Evolutionary conservation across 2,888 invertebrate genomes (phyloP).

Genomic region (Slavum lentiscoides): DNA sequence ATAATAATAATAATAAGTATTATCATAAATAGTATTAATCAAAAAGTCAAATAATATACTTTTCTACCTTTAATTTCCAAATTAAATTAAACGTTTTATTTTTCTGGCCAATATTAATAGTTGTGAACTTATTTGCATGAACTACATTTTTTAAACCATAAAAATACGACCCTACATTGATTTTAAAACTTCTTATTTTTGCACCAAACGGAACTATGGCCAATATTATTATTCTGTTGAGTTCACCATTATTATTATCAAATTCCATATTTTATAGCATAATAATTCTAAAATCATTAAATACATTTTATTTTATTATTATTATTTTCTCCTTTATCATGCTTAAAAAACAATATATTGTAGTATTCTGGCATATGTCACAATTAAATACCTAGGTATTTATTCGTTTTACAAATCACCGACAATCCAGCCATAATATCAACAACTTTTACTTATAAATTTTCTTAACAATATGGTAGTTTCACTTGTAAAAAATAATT

Average conservation of each 20-base stretch:
- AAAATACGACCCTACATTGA: background rate
- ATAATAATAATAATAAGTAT: no score
- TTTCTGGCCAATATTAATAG: no score
- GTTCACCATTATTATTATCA: slow-evolving; percentile 3
- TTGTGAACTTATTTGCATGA: no score
- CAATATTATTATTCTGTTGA: background rate
- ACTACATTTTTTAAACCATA: background rate
- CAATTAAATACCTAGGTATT: background rate
- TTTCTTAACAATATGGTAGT: no score
- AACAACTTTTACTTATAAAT: no score
- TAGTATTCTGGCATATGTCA: background rate
- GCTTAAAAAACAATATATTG: background rate
- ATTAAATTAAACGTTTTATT: no score
- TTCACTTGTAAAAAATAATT: no score
- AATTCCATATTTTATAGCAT: background rate
- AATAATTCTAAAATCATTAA: background rate
- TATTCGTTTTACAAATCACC: background rate
- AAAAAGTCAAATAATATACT: no score
- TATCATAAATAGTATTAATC: no score
- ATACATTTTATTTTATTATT: slow-evolving; percentile 6
- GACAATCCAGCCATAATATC: no score
- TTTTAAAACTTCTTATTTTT: slow-evolving; percentile 6
- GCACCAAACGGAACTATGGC: background rate
- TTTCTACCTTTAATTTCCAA: no score
- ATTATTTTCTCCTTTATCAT: background rate